Base-by-base conservation (phyloP, 2,113 vertebrate species). In the Protobothrops flavoviridis region DNA sequence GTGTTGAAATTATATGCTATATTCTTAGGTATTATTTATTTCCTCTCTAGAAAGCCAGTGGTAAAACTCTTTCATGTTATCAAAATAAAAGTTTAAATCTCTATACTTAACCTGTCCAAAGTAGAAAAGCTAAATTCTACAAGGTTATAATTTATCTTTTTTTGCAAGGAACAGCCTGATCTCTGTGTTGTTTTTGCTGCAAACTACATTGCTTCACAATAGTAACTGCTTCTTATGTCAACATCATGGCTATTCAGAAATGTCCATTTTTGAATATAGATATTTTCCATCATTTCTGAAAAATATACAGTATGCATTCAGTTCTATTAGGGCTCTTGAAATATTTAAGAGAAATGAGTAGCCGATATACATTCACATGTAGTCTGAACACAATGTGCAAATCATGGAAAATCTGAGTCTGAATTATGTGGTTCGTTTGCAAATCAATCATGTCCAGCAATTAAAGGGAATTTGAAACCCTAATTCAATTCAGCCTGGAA, bases 61-160 rank as follows among this genome's bases (percentile, higher is more conserved):
- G 43, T 95, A 95, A 55, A 93, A 69, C 20, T 94, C 94, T 92
- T 94, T 92, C 61, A 93, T 87, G 90, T 55, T 95, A 89, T 88
- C 96, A 94, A 96, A 97, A 96, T 69, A 85, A 39, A 69, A 10
- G 89, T 17, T 91, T 90, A 85, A 0, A 0, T 88, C 90, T 95
- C 93, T 93, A 33, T 93, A 95, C 53, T 96, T 96, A 96, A 95
- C 91, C 95, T 92, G 92, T 81, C 93, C 89, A 96, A 96, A 96
- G 89, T 95, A 39, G 94, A 52, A 89, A 90, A 26, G 64, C 92
- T 93, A 93, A 0, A 4, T 94, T 86, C 50, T 81, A 95, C 90
- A 95, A 96, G 88, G 93, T 92, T 92, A 94, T n/a, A 87, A 89
- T 94, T 94, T 97, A 89, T 95, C 94, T 93, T 50, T 87, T 56